Percentiles rank a stretch among this genome's conserved stretches.
These are phyloP conservation scores for Cristatella mucedo DNA, from an alignment of 2,888 invertebrate genomes.

Conservation along the genomic window DNA sequence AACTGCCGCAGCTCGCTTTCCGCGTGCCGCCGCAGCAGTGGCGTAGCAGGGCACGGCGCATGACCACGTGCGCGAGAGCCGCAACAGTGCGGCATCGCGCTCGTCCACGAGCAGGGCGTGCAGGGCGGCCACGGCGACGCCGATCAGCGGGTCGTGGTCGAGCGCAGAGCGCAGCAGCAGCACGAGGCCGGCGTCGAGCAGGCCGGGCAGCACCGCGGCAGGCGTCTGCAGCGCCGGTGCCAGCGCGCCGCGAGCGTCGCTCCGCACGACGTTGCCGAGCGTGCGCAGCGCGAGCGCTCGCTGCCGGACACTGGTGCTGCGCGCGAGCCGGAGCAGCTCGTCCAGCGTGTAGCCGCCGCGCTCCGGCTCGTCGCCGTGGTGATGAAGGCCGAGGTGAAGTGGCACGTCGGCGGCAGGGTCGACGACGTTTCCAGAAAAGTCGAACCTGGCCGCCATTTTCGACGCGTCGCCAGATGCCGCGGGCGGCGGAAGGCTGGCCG, in stretches of 20 bases:
- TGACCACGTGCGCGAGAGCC: too few species aligned
- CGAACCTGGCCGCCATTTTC: constrained; percentile 25
- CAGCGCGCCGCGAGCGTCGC: constrained; percentile 21
- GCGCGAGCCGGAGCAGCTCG: constrained; percentile 63
- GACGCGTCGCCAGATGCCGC: constrained; percentile 16
- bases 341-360: constrained; percentile 68
- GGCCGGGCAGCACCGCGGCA: too few species aligned
- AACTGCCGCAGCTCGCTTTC: too few species aligned
- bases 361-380: constrained; percentile 79
- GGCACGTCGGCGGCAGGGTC: constrained; percentile 43
- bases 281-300: constrained; percentile 61
- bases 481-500: constrained; percentile 49
- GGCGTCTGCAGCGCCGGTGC: background rate
- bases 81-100: too few species aligned
- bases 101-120: constrained; percentile 54
- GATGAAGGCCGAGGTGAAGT: constrained; percentile 55
- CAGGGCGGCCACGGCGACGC: constrained; percentile 59
- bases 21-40: too few species aligned
- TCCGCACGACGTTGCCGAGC: constrained; percentile 53
- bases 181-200: constrained; percentile 54
- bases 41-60: too few species aligned
- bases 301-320: constrained; percentile 60
- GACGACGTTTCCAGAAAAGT: constrained; percentile 34
- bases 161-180: constrained; percentile 66
- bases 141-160: constrained; percentile 61